Percentiles rank a stretch among this genome's conserved stretches.
Conservation (phyloP, 2,797 vertebrate species). For the Pachyuromys duprasi region DNA sequence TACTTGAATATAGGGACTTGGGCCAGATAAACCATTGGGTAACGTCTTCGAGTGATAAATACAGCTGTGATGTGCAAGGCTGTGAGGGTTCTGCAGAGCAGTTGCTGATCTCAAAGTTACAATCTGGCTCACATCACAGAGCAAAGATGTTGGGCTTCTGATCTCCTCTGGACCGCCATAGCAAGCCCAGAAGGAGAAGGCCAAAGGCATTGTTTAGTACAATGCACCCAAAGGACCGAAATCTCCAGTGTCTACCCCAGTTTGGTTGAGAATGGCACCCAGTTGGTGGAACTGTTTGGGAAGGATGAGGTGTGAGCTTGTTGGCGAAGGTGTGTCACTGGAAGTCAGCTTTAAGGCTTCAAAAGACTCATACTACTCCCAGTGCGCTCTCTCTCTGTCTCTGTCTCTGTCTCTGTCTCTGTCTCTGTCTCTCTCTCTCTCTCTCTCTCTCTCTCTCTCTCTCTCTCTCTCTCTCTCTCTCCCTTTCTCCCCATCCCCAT, state of each 20-base stretch:
- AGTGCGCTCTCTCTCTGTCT: neutral
- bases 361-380: neutral
- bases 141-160: neutral
- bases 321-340: neutral
- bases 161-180: neutral
- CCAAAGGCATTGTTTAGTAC: neutral
- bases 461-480: neutral
- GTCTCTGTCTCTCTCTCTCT: too few relatives aligned
- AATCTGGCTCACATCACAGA: neutral
- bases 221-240: neutral
- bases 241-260: neutral
- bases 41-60: neutral
- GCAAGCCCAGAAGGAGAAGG: neutral
- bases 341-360: neutral
- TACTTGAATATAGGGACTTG: neutral
- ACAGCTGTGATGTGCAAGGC: neutral
- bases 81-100: neutral
- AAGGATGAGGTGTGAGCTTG: neutral
- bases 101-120: neutral
- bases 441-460: neutral
- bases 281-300: neutral
- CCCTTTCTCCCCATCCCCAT: too few relatives aligned
- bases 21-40: neutral
- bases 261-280: neutral
- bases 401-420: too few relatives aligned